Base-by-base conservation (phyloP, 2,797 vertebrate genomes). In the Rhinichthys osculus region DNA sequence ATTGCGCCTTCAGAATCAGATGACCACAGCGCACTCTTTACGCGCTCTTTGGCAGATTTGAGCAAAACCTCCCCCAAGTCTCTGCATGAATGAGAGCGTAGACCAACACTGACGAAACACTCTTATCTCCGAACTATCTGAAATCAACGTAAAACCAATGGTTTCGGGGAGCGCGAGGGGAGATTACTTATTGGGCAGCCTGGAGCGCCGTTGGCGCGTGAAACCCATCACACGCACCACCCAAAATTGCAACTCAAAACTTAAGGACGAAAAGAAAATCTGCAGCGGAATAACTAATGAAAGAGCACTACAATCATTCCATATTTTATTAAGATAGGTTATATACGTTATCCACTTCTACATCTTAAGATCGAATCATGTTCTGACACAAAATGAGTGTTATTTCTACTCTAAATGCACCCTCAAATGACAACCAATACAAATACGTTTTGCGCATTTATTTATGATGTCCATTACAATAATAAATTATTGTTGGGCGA, bases 121-220 rank as follows among this genome's bases (percentile, higher is more conserved):
- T 80, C 30, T 81, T 52, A 73, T 85, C 84, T 66, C 13, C 5
- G 13, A 78, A 35, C 8, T 35, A 71, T 79, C 38, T 62, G 40
- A 62, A 85, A 81, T 38, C 30, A 17, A 27, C 27, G 27, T n/a
- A 52, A 52, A 72, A 4, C 52, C 67, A 57, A 35, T 19, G 52
- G 84, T 47, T 54, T 50, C 52, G 23, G 54, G 16, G 27, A 72
- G 42, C 38, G 67, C 7, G 14, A 85, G 19, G 84, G 27, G 21
- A 57, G 72, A 82, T 86, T 70, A 23, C 72, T 78, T 86, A 72
- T 86, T 73, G 35, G 81, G 40, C 52, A 77, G 85, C 52, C 85
- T 42, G 50, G 33, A 72, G 81, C 73, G 74, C 52, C 64, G 35
- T 50, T 21, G 23, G 50, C 30, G 30, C 85, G 38, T 82, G 23